A percentile compares a stretch with the other conserved stretches of the same genome.
phyloP scores from a whole-genome alignment of 2,888 invertebrate species.

The Harpalus rufipes region DNA sequence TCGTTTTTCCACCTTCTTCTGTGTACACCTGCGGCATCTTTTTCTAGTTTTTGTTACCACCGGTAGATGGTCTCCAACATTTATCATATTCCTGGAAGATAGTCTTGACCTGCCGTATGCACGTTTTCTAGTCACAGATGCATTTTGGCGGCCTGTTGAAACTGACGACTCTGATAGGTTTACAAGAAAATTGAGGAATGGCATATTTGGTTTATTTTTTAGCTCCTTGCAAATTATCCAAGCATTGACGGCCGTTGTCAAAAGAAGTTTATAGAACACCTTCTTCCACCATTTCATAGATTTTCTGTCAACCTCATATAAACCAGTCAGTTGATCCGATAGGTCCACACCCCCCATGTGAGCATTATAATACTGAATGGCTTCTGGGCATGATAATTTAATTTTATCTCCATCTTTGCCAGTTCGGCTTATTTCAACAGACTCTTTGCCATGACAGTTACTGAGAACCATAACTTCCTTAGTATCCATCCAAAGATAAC shows the following conservation, averaged over 20 bases:
- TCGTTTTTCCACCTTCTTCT: slow-evolving; percentile 1
- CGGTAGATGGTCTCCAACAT: background rate
- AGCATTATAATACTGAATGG: background rate
- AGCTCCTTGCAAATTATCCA: slow-evolving; percentile 17
- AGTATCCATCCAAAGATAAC: slow-evolving; percentile 69
- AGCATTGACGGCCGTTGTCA: slow-evolving; percentile 69
- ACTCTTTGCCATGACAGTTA: slow-evolving; percentile 68
- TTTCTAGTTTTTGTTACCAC: background rate
- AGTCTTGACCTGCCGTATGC: background rate
- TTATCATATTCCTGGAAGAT: slow-evolving; percentile 2
- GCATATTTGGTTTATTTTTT: slow-evolving; percentile 13
- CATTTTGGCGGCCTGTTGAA: background rate
- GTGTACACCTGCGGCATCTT: background rate
- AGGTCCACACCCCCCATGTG: slow-evolving; percentile 69
- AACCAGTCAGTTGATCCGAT: slow-evolving; percentile 68
- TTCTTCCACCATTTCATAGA: slow-evolving; percentile 70
- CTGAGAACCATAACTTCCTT: slow-evolving; percentile 69
- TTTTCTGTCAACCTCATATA: slow-evolving; percentile 69
- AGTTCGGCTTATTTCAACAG: slow-evolving; percentile 59
- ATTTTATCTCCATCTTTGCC: slow-evolving; percentile 68
- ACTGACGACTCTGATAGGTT: background rate
- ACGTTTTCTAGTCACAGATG: background rate
- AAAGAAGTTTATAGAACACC: slow-evolving; percentile 69
- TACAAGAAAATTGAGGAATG: slow-evolving; percentile 23
- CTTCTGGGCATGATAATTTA: slow-evolving; percentile 11